Percentiles rank a stretch among this genome's conserved stretches.
phyloP scores from a whole-genome alignment of 1,140 invertebrate genomes.

The Reticulitermes speratus region DNA sequence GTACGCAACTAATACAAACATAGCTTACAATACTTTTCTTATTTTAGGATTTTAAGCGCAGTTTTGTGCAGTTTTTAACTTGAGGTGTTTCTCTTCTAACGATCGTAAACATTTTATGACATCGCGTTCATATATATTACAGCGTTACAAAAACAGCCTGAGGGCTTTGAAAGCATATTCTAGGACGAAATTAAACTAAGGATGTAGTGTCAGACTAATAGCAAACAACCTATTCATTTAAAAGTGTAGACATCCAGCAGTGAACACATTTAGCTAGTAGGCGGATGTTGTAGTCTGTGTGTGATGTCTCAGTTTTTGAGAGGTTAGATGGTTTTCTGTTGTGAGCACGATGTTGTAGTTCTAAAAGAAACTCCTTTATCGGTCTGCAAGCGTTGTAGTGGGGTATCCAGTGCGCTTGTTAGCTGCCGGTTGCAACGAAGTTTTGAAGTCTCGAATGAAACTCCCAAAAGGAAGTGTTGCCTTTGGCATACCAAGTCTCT shows the following conservation, averaged over 20 bases:
- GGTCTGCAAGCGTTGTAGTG: background rate
- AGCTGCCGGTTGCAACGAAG: background rate
- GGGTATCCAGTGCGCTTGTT: background rate
- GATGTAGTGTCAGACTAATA: background rate
- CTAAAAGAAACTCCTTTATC: background rate
- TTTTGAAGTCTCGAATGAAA: conserved; percentile 4
- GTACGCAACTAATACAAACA: no score
- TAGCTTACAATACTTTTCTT: no score
- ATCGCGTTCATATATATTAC: background rate
- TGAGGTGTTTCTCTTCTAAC: no score
- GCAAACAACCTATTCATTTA: conserved; percentile 8
- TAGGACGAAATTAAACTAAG: background rate
- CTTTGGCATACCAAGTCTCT: background rate
- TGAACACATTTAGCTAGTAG: background rate
- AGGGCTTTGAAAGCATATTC: background rate
- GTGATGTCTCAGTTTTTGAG: background rate
- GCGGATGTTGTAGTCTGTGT: background rate
- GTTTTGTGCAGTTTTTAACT: no score
- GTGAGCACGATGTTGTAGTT: background rate
- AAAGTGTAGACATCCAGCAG: background rate
- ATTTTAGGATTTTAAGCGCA: no score
- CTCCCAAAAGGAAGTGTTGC: background rate
- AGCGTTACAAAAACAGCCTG: background rate
- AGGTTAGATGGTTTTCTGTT: background rate
- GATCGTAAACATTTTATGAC: background rate